Base-by-base conservation (phyloP, 2,113 vertebrate genomes). In the Scomber japonicus region DNA sequence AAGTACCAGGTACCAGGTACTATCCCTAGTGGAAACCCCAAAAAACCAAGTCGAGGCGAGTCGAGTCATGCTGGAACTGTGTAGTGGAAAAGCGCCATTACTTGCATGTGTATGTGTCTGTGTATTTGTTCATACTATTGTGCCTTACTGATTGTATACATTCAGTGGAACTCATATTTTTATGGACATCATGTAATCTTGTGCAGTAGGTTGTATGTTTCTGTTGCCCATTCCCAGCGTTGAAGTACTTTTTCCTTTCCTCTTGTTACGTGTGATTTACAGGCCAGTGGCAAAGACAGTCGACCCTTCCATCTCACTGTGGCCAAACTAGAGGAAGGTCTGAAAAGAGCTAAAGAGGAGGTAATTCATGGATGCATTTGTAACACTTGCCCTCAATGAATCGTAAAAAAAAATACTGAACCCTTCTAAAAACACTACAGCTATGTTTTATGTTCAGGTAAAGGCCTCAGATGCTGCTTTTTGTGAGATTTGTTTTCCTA, bases 281-380 rank as follows among this genome's bases (percentile, higher is more conserved):
- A 99, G 98, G 85, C 94, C 13, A 93, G 95, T 49, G 94, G 93
- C 49, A 86, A 89, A 63, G 96, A 90, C 54, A 90, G 93, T 15
- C 95, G 92, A 13, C 97, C 96, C 3, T 99, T 99, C 92, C 97
- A 96, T 60, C 97, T 99, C 30, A 99, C 97, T 0, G 97, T 97
- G 54, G 93, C 93, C 76, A 98, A 97, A 90, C 93, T 99, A 83
- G 97, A 99, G 84, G 91, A 90, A 75, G 93, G 95, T 71, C 88
- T 99, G 61, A 87, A 94, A 80, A 94, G 92, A 80, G 97, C 96
- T 5, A 92, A 89, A 44, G 80, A 83, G 67, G 91, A 94, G 92
- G 94, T 95, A 74, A 82, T 45, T 57, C 0, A 51, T 1, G 3
- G 72, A 59, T 31, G 11, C 11, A 0, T 70, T 17, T 71, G 27